Evolutionary conservation across 2,888 invertebrate species (phyloP).

Genomic region (Shargacucullia verbasci): DNA sequence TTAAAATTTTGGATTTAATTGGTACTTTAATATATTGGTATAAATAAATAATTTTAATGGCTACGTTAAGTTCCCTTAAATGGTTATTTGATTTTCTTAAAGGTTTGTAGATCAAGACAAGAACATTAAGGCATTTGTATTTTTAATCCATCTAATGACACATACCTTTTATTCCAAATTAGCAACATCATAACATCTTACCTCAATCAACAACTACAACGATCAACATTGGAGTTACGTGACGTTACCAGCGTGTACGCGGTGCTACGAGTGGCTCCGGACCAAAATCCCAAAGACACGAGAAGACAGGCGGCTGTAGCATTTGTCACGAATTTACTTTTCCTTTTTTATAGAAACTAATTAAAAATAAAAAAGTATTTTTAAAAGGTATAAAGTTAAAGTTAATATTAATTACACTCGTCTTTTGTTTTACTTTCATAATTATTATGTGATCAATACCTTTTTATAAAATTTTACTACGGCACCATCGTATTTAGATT

Average conservation of each 20-base stretch:
- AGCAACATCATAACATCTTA: conserved; percentile 1
- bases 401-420: no score
- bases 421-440: conserved; percentile 1
- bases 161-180: not conserved
- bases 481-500: conserved; percentile 35
- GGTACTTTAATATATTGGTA: not conserved
- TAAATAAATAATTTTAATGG: no score
- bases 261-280: conserved; percentile 17
- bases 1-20: conserved; percentile 30
- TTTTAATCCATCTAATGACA: not conserved
- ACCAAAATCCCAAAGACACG: conserved; percentile 9
- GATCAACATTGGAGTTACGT: conserved; percentile 17
- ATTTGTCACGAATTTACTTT: no score
- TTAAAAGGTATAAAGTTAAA: no score
- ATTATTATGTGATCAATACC: conserved; percentile 8
- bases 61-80: no score
- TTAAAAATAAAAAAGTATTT: no score
- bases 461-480: conserved; percentile 15
- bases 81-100: no score
- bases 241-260: conserved; percentile 10
- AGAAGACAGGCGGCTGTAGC: no score
- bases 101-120: not conserved
- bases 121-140: conserved; percentile 1
- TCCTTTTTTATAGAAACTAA: no score
- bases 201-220: conserved; percentile 23